phyloP scores from a whole-genome alignment of 1,140 invertebrate species.

The Drosophila kikkawai region DNA sequence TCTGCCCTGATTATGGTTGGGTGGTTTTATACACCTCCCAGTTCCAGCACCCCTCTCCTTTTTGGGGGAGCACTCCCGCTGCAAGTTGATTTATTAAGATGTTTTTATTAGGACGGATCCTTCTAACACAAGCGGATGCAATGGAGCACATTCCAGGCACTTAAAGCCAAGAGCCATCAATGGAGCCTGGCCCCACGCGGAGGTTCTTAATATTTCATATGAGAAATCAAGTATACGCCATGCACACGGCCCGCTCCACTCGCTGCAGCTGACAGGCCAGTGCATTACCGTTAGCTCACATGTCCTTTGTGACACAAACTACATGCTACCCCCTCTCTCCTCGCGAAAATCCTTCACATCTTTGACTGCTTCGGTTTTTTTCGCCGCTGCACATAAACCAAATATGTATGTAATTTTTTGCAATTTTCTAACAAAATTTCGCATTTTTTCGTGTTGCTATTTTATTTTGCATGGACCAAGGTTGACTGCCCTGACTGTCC shows the following conservation, averaged over 20 bases:
- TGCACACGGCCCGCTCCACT: neutral
- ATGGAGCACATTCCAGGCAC: conserved; percentile 15
- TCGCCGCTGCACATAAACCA: conserved; percentile 60
- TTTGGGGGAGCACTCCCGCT: conserved; percentile 13
- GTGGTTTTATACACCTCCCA: neutral
- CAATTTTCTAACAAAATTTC: conserved; percentile 82
- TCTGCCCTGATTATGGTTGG: conserved; percentile 67
- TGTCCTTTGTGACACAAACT: conserved; percentile 54
- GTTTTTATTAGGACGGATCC: conserved; percentile 52
- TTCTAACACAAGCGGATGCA: neutral
- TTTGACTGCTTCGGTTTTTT: conserved; percentile 33
- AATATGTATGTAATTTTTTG: conserved; percentile 81
- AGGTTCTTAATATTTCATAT: conserved; percentile 47
- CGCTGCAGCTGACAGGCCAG: conserved; percentile 34
- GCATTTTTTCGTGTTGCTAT: conserved; percentile 71
- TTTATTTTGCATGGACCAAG: conserved; percentile 71
- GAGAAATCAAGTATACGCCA: conserved; percentile 67
- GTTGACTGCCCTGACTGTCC: conserved; percentile 26
- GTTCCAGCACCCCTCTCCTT: neutral
- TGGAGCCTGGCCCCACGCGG: neutral
- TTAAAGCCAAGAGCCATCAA: conserved; percentile 28
- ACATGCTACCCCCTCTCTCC: neutral
- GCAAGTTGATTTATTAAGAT: conserved; percentile 70
- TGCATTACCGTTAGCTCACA: conserved; percentile 71
- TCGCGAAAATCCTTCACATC: conserved; percentile 11